Percentiles rank a stretch among this genome's conserved stretches.
These are phyloP conservation scores for Syrrhaptes paradoxus DNA, from an alignment of 2,113 vertebrate genomes.

Conservation along the genomic window DNA sequence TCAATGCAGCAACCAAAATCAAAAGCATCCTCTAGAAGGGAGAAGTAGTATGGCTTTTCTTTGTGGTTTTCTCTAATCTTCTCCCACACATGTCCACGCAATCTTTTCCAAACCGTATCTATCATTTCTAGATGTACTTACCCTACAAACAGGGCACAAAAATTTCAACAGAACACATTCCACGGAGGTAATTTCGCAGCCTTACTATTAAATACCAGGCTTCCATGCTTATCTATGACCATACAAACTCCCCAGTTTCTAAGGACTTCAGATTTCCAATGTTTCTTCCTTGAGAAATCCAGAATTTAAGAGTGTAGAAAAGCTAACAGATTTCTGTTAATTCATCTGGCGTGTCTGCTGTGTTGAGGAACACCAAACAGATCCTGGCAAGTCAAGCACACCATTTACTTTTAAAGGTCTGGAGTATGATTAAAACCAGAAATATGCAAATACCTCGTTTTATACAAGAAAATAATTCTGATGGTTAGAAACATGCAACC, in stretches of 20 bases:
- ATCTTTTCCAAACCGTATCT: not conserved
- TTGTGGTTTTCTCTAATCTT: not conserved
- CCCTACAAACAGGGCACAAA: not conserved
- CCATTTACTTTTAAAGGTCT: not conserved
- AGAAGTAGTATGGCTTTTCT: not conserved
- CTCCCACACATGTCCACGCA: not conserved
- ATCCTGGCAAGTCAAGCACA: not conserved
- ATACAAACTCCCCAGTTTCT: not conserved
- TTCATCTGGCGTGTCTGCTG: not conserved
- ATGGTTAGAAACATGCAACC: not conserved
- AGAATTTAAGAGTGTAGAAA: not conserved
- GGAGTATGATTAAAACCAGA: not conserved
- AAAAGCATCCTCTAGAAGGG: not conserved
- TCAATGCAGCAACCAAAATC: not conserved
- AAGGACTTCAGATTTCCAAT: not conserved
- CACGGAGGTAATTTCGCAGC: not conserved
- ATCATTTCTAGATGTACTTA: not conserved
- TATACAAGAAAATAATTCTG: not conserved
- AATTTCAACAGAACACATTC: not conserved
- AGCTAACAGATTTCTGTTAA: not conserved
- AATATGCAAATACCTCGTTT: not conserved
- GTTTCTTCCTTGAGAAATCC: not conserved
- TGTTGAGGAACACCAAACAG: not conserved
- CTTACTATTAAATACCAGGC: not conserved
- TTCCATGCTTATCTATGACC: not conserved